Evolutionary conservation across 92 coral and sea anemone genomes (phyloP), one percentile per base, ranked within the genome.

Genomic region (Chrysogorgia sp.): DNA sequence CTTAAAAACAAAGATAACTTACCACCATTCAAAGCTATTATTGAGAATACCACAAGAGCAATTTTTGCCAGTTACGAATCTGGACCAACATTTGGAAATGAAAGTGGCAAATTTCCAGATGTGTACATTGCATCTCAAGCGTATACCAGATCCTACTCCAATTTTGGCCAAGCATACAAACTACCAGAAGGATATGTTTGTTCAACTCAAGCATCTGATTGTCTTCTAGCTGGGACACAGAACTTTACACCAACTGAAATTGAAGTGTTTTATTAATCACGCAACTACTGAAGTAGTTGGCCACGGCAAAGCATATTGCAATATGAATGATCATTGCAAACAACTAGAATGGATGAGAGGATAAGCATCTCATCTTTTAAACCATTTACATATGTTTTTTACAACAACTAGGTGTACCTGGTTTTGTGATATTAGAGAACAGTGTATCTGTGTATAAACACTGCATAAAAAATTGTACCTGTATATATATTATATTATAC

Each of bases 1-100:
- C 69, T 63, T 1, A 30, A 29, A 14, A 63, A 63, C 23, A 63
- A 32, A 63, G 69, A 63, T 34, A 63, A 63, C 45, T 63, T 63
- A 14, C 43, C 45, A 33, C 45, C 69, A 32, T 63, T 63, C 14
- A 63, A 31, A 41, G 19, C 45, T 19, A 10, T 45, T 24, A 26
- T 63, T 63, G 19, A 32, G 22, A 15, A 31, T 3, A 21, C 0
- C 12, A 19, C 31, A 1, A 15, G 15, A 10, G 69, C 69, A 19
- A 63, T 41, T 63, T 0, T 33, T 26, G 4, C 45, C 21, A 31
- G 17, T 63, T n/a, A 0, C 2, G 3, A 22, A 22, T 63, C 10
- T 63, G 69, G 69, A 32, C 25, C 69, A 63, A 12, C 33, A 3
- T 63, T 63, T 24, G 69, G 69, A 15, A 6, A 1, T 26, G 34